Conservation (phyloP, 2,797 vertebrate genomes). For the Hoplostethus mediterraneus region DNA sequence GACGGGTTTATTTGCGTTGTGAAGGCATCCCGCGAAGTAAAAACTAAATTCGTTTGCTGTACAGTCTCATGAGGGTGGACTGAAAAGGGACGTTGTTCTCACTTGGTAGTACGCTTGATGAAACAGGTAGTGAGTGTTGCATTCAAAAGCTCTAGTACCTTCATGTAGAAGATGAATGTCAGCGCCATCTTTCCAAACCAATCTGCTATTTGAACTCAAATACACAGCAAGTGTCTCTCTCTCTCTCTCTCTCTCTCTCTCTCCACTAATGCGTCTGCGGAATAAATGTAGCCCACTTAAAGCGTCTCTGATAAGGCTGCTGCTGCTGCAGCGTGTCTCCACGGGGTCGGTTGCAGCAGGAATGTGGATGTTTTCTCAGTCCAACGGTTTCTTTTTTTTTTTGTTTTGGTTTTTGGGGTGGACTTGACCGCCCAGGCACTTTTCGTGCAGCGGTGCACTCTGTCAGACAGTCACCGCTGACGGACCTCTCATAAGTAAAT, state of each 20-base stretch:
- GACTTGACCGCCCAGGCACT: conserved; percentile 74
- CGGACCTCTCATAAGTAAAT: conserved; percentile 85
- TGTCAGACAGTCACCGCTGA: conserved; percentile 81
- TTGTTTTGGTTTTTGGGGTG: conserved; percentile 18
- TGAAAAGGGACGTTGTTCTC: background rate
- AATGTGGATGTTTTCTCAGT: conserved; percentile 84
- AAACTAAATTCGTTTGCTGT: conserved; percentile 1
- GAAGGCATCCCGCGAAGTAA: conserved; percentile 55
- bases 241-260: conserved; percentile 13
- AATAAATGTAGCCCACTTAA: conserved; percentile 72
- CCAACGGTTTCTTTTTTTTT: conserved; percentile 54
- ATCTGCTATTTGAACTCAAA: conserved; percentile 41
- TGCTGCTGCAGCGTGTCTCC: conserved; percentile 36
- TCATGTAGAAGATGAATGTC: conserved; percentile 16
- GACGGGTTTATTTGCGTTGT: conserved; percentile 73
- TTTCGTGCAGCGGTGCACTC: conserved; percentile 64
- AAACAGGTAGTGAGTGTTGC: background rate
- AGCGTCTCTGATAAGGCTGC: conserved; percentile 71
- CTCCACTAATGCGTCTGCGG: conserved; percentile 58
- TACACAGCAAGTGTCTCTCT: conserved; percentile 43
- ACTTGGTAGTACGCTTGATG: background rate
- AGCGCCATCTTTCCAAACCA: conserved; percentile 9
- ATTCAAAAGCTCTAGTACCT: conserved; percentile 7
- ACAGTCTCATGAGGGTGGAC: background rate
- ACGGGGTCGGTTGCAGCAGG: conserved; percentile 57